Conservation (phyloP, 2,113 vertebrate genomes). For the Thermophis baileyi region DNA sequence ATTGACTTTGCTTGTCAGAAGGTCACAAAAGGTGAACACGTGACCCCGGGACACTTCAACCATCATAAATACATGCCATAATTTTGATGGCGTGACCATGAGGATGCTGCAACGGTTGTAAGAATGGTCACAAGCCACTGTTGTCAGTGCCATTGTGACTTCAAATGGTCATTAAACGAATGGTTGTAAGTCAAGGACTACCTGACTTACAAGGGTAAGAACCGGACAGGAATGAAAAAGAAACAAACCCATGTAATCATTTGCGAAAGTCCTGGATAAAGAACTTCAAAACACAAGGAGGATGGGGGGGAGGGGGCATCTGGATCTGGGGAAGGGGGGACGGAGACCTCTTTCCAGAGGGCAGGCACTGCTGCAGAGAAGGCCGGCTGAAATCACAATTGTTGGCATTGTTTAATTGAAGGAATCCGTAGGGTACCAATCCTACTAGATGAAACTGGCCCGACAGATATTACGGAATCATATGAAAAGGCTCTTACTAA, state of each 20-base stretch:
- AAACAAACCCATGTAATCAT: not conserved
- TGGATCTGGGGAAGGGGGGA: not conserved
- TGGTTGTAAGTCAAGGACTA: too few relatives aligned
- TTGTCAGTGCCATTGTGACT: too few relatives aligned
- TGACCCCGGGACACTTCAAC: too few relatives aligned
- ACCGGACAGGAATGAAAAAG: not conserved
- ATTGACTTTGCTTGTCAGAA: too few relatives aligned
- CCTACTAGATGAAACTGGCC: not conserved
- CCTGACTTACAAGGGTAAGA: not conserved
- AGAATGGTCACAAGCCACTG: too few relatives aligned
- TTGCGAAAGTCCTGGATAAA: not conserved
- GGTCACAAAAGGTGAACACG: too few relatives aligned
- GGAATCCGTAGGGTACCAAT: not conserved
- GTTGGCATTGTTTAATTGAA: not conserved
- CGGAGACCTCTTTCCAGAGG: not conserved
- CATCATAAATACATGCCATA: too few relatives aligned
- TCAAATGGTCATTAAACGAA: too few relatives aligned
- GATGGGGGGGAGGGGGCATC: too few relatives aligned
- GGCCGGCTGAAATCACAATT: not conserved
- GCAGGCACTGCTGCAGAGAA: not conserved
- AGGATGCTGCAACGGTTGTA: too few relatives aligned
- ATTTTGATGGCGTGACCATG: too few relatives aligned
- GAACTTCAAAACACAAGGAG: not conserved
- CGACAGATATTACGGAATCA: not conserved
- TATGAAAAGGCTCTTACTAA: not conserved